Evolutionary conservation across 2,113 vertebrate species (phyloP).

Genomic region (Cavia porcellus): DNA sequence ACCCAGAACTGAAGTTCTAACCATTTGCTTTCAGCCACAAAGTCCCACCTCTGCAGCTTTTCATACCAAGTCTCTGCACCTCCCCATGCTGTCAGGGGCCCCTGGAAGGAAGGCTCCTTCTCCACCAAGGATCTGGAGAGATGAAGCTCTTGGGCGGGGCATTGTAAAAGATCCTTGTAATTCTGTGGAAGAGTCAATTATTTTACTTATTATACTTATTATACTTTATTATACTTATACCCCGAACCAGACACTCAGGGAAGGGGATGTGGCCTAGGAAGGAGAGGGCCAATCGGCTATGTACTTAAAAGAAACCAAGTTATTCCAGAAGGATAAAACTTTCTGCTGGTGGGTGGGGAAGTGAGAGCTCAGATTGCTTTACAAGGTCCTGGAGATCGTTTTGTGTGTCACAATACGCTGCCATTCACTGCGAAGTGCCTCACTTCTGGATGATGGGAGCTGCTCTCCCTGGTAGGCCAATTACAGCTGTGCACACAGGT

Average conservation of each 20-base stretch:
- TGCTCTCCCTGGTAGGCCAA: neutral
- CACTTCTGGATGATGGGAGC: neutral
- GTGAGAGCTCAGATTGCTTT: neutral
- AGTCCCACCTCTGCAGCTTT: neutral
- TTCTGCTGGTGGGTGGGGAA: neutral
- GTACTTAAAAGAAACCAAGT: slow-evolving; percentile 15
- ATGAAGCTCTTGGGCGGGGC: neutral
- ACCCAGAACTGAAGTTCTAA: neutral
- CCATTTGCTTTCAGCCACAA: neutral
- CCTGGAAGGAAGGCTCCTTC: neutral
- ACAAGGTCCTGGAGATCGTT: neutral
- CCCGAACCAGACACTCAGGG: neutral
- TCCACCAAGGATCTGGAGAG: neutral
- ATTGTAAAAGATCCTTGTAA: neutral
- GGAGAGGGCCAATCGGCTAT: neutral
- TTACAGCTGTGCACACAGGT: neutral
- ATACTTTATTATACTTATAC: neutral
- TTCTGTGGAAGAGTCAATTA: neutral
- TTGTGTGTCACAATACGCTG: fast-evolving
- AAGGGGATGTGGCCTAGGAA: neutral
- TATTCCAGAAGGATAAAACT: neutral
- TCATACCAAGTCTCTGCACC: neutral
- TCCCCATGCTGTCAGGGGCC: neutral
- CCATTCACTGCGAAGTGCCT: neutral
- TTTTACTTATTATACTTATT: no score